A percentile compares a stretch with the other conserved stretches of the same genome.
Evolutionary conservation across 2,888 invertebrate genomes (phyloP).

Genomic region (Dorcus hopei): DNA sequence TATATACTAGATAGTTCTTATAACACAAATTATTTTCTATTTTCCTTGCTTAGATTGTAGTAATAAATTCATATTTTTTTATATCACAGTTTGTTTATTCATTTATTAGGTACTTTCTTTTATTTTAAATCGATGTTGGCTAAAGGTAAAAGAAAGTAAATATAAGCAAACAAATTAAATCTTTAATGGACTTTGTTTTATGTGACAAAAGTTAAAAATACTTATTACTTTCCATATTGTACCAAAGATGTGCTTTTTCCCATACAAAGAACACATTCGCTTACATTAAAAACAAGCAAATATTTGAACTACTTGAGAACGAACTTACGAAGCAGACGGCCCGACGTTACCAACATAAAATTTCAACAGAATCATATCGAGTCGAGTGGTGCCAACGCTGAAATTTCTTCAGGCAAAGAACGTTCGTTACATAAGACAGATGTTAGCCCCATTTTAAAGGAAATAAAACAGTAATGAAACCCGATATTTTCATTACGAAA

Average conservation of each 20-base stretch:
- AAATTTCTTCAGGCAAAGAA: background rate
- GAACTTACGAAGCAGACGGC: background rate
- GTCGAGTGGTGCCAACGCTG: background rate
- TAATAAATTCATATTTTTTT: too few species aligned
- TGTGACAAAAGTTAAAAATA: too few species aligned
- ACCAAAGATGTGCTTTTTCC: background rate
- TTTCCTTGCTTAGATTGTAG: background rate
- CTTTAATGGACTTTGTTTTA: too few species aligned
- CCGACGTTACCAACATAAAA: background rate
- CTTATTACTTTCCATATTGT: too few species aligned
- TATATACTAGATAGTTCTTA: background rate
- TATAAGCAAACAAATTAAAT: too few species aligned
- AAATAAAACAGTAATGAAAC: constrained; percentile 9
- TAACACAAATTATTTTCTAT: background rate
- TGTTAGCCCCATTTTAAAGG: background rate
- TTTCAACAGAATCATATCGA: background rate
- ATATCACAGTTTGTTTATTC: too few species aligned
- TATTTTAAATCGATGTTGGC: too few species aligned
- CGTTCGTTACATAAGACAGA: background rate
- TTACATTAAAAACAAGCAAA: background rate
- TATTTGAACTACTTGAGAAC: constrained; percentile 3
- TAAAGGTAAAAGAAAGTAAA: too few species aligned
- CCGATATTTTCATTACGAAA: constrained; percentile 4
- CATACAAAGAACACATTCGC: background rate
- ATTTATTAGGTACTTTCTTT: too few species aligned